Evolutionary conservation across 2,888 invertebrate species (phyloP).

Genomic region (Abscondita cerata): DNA sequence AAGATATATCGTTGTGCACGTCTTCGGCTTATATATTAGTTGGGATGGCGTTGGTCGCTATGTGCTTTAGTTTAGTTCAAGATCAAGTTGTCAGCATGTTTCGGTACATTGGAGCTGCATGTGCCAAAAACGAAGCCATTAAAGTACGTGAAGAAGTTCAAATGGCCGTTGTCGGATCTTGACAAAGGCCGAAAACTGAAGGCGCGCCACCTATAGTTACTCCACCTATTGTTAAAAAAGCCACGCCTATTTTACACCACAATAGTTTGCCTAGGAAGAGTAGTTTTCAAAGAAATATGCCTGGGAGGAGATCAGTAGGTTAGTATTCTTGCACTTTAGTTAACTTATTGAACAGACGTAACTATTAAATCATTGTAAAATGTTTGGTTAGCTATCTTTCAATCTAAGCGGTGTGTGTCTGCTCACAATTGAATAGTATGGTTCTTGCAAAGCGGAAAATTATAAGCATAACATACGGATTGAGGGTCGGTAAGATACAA

Average conservation of each 20-base stretch:
- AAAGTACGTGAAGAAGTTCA: slow-evolving; percentile 57
- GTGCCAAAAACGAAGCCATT: slow-evolving; percentile 34
- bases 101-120: slow-evolving; percentile 58
- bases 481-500: too few species aligned
- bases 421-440: too few species aligned
- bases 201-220: slow-evolving; percentile 60
- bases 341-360: too few species aligned
- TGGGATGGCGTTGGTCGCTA: slow-evolving; percentile 85
- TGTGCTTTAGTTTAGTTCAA: slow-evolving; percentile 87
- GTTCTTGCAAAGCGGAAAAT: too few species aligned
- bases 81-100: slow-evolving; percentile 72
- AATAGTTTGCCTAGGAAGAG: slow-evolving; percentile 63
- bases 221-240: slow-evolving; percentile 52
- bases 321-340: slow-evolving; percentile 17
- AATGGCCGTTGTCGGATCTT: slow-evolving; percentile 57
- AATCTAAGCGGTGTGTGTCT: too few species aligned
- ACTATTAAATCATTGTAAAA: too few species aligned
- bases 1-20: slow-evolving; percentile 75
- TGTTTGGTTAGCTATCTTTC: too few species aligned
- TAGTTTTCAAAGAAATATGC: slow-evolving; percentile 71
- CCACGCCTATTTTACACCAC: slow-evolving; percentile 57
- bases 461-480: too few species aligned
- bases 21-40: slow-evolving; percentile 83
- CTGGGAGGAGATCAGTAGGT: slow-evolving; percentile 67
- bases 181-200: slow-evolving; percentile 62